Evolutionary conservation across 2,113 vertebrate species (phyloP), one percentile per base, ranked within the genome.

Genomic region (Apteryx mantelli): DNA sequence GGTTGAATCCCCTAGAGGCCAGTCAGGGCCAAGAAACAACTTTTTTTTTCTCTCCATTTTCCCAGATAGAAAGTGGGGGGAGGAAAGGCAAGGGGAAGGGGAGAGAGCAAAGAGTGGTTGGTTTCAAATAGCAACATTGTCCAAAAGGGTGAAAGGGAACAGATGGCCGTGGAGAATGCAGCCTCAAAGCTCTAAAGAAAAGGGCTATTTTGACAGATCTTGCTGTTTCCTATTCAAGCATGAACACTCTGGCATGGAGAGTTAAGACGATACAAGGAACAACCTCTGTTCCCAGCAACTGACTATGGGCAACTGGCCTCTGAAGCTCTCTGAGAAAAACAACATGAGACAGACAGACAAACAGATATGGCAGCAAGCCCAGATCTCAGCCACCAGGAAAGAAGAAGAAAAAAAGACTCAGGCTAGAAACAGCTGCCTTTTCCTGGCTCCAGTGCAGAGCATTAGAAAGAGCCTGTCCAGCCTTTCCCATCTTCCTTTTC

Each of bases 41-140:
- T 91, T 93, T 91, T 79, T 79, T 38, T 38, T 38, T 38, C 36
- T 38, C 36, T 38, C 36, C 36, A 38, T 38, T 97, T 96, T 56
- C 85, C 88, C 91, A 95, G 95, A 81, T 61, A 87, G 81, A 86
- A 42, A 79, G 46, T 55, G 44, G 79, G 63, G 88, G 70, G 13
- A 92, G 76, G 73, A 38, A 93, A 96, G 95, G 82, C 88, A 96
- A 93, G 86, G 93, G 81, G 80, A 91, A 82, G 91, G 73, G 52
- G 75, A 96, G 96, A 97, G 94, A 97, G 97, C 92, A 97, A 96
- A 97, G 97, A 97, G 95, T 97, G 85, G 91, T 64, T 94, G 83
- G 94, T 98, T 98, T 98, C 97, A 98, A 98, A 98, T 98, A 98
- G 98, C 98, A 98, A 98, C 98, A 98, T 98, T 98, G 98, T 98